phyloP scores from a whole-genome alignment of 2,797 vertebrate genomes.

The Phoeniculus purpureus region DNA sequence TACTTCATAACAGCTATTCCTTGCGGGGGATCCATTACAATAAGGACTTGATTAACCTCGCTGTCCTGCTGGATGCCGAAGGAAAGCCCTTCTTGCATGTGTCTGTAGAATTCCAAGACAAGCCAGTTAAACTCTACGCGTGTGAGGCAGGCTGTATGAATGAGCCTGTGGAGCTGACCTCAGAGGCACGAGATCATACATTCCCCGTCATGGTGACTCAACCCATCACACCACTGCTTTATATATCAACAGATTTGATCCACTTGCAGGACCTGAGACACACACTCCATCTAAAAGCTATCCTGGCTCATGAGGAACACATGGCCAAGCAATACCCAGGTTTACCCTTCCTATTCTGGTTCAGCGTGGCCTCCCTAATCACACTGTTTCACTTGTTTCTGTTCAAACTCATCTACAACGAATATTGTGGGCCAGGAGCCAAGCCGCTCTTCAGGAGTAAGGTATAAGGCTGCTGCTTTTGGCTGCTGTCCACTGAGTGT shows the following conservation, averaged over 20 bases:
- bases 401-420: constrained; percentile 99
- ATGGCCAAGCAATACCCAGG: constrained; percentile 97
- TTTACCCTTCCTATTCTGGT: constrained; percentile 97
- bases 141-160: constrained; percentile 96
- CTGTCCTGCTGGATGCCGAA: constrained; percentile 86
- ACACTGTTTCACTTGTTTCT: constrained; percentile 97
- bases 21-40: constrained; percentile 94
- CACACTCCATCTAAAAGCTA: constrained; percentile 95
- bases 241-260: constrained; percentile 92
- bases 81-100: constrained; percentile 93
- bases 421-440: constrained; percentile 96
- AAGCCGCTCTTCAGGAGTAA: constrained; percentile 98
- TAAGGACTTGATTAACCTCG: constrained; percentile 90
- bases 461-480: constrained; percentile 82
- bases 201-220: constrained; percentile 97
- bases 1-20: constrained; percentile 96
- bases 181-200: constrained; percentile 87
- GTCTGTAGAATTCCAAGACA: constrained; percentile 90
- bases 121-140: constrained; percentile 89
- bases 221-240: constrained; percentile 93
- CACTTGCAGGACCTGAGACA: constrained; percentile 95
- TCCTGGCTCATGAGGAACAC: constrained; percentile 97
- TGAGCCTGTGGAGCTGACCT: constrained; percentile 94
- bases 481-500: constrained; percentile 45
- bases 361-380: constrained; percentile 97